Conservation (phyloP, 2,888 invertebrate species). For the Pyralis farinalis region DNA sequence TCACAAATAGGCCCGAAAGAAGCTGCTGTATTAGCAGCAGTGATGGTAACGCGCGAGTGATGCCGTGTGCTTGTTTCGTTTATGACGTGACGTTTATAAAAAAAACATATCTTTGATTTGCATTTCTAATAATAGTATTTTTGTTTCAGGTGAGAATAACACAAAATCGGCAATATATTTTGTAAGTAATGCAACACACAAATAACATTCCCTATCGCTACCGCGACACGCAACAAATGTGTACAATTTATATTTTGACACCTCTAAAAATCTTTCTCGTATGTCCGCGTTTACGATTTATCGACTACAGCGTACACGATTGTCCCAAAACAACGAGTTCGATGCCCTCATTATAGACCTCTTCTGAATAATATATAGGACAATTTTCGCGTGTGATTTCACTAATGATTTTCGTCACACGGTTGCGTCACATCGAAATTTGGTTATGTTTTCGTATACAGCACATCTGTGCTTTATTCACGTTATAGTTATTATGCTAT, state of each 20-base stretch:
- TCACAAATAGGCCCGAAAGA: too few relatives aligned
- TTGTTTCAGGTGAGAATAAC: constrained; percentile 40
- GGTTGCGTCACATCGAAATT: constrained; percentile 35
- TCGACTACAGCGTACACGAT: constrained; percentile 38
- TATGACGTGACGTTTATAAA: too few relatives aligned
- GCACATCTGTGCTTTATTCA: too few relatives aligned
- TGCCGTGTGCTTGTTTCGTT: too few relatives aligned
- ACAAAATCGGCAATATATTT: not conserved
- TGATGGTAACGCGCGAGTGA: too few relatives aligned
- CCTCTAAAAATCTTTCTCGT: constrained; percentile 31
- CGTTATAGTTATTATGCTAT: too few relatives aligned
- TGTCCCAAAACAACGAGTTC: constrained; percentile 56
- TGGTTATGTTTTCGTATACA: constrained; percentile 14
- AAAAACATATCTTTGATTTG: too few relatives aligned
- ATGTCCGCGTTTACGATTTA: constrained; percentile 20
- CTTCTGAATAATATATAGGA: constrained; percentile 73
- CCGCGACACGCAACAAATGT: constrained; percentile 29
- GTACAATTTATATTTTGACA: constrained; percentile 31
- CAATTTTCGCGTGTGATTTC: constrained; percentile 57
- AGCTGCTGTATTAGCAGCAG: too few relatives aligned
- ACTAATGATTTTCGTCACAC: constrained; percentile 45
- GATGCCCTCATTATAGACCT: constrained; percentile 63
- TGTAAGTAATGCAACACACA: constrained; percentile 1
- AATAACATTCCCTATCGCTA: too few relatives aligned
- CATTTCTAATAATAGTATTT: too few relatives aligned